phyloP scores from a whole-genome alignment of 2,797 vertebrate genomes.

The Apodemus agrarius region DNA sequence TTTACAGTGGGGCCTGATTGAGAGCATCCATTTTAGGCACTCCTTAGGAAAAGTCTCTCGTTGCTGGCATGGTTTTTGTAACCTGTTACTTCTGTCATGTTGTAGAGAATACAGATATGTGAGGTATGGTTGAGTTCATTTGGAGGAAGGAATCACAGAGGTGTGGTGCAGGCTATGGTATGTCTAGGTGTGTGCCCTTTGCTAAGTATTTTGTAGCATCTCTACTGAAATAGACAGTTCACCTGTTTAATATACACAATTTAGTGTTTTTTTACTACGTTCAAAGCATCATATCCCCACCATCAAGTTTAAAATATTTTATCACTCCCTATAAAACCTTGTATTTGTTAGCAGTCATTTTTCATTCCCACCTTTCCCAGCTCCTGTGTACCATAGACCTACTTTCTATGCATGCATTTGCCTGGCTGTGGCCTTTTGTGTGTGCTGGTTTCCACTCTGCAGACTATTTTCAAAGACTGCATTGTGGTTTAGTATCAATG shows the following conservation, averaged over 20 bases:
- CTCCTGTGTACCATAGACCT: background rate
- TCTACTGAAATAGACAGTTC: background rate
- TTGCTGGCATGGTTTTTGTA: background rate
- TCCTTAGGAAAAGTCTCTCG: accelerated
- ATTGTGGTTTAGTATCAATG: accelerated
- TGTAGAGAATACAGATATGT: too few relatives aligned
- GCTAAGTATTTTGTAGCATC: accelerated
- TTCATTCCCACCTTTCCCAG: background rate
- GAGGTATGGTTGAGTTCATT: too few relatives aligned
- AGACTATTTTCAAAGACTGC: accelerated
- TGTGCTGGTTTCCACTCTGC: accelerated
- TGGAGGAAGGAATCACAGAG: accelerated
- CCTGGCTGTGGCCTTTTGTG: background rate
- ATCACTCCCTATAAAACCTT: background rate
- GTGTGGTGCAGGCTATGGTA: too few relatives aligned
- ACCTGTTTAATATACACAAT: accelerated
- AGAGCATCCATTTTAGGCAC: too few relatives aligned
- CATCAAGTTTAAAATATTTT: background rate
- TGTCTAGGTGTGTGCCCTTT: background rate
- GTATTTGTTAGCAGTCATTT: accelerated
- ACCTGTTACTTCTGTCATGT: accelerated
- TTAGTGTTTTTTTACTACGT: accelerated
- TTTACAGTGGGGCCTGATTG: accelerated
- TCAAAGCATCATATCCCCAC: background rate
- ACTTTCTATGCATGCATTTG: background rate